These are phyloP conservation scores for Plebejus anna DNA, from an alignment of 2,888 invertebrate species.

Conservation along the genomic window DNA sequence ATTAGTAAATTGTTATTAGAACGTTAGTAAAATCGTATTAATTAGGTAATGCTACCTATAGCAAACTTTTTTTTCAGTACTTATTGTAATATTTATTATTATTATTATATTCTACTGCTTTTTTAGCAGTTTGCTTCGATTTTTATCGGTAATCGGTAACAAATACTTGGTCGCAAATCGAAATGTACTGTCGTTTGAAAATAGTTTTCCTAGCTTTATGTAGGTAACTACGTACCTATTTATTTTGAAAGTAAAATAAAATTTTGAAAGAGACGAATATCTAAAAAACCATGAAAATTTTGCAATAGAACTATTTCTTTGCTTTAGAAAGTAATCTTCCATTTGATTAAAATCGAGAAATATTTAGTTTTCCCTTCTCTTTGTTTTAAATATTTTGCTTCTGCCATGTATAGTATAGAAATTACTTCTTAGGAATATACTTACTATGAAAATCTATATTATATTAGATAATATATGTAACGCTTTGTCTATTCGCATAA, in stretches of 20 bases:
- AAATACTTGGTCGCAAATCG: background rate
- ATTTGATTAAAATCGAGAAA: background rate
- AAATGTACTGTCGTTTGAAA: background rate
- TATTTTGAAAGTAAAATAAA: background rate
- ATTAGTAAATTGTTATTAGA: background rate
- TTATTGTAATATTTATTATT: background rate
- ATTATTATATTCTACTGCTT: background rate
- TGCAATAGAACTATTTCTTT: background rate
- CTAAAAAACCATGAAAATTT: background rate
- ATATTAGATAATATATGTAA: constrained; percentile 7
- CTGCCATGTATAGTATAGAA: background rate
- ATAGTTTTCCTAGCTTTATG: background rate
- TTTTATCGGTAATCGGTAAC: background rate
- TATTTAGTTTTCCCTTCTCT: background rate
- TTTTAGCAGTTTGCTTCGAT: background rate
- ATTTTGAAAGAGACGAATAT: background rate
- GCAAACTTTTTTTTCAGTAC: background rate
- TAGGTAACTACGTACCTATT: background rate
- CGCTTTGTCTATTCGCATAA: constrained; percentile 23
- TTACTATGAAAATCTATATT: constrained; percentile 5
- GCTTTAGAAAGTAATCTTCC: background rate
- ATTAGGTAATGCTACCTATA: background rate
- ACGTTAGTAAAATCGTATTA: background rate
- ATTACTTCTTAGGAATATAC: background rate
- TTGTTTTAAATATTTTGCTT: background rate